Conservation (phyloP, 2,888 invertebrate genomes). For the Cistogaster globosa region DNA sequence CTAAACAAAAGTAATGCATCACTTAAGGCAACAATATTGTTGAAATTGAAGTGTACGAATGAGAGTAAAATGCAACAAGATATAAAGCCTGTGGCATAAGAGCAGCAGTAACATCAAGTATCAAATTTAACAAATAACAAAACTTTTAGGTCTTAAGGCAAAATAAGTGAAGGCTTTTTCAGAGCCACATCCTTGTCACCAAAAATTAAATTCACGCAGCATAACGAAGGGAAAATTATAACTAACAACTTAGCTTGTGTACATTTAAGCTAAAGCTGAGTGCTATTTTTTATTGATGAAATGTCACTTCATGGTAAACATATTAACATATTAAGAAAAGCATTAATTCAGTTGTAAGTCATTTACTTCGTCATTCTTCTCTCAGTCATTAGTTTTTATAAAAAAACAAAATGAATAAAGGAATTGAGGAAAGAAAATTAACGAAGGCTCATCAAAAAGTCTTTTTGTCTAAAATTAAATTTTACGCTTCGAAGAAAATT, state of each 20-base stretch:
- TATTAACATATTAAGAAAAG: constrained; percentile 62
- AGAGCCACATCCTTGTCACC: too few relatives aligned
- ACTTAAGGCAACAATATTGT: constrained; percentile 59
- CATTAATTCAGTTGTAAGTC: constrained; percentile 17
- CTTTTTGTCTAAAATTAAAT: background rate
- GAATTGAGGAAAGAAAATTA: background rate
- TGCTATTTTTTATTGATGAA: constrained; percentile 1
- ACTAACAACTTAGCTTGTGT: constrained; percentile 21
- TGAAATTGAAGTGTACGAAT: constrained; percentile 25
- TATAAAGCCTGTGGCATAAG: background rate
- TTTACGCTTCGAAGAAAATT: too few relatives aligned
- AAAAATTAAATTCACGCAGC: too few relatives aligned
- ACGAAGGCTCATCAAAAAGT: background rate
- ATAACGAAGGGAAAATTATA: constrained; percentile 8
- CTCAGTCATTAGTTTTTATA: constrained; percentile 44
- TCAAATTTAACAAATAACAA: background rate
- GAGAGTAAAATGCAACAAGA: constrained; percentile 51
- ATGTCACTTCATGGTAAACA: constrained; percentile 57
- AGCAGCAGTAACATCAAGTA: background rate
- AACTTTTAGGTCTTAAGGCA: too few relatives aligned
- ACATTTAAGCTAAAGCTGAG: constrained; percentile 35
- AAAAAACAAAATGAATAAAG: background rate
- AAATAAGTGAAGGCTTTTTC: too few relatives aligned
- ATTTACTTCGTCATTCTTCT: constrained; percentile 30
- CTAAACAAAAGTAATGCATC: constrained; percentile 51